These are phyloP conservation scores for Megalops atlanticus DNA, from an alignment of 2,113 vertebrate species.

Conservation along the genomic window DNA sequence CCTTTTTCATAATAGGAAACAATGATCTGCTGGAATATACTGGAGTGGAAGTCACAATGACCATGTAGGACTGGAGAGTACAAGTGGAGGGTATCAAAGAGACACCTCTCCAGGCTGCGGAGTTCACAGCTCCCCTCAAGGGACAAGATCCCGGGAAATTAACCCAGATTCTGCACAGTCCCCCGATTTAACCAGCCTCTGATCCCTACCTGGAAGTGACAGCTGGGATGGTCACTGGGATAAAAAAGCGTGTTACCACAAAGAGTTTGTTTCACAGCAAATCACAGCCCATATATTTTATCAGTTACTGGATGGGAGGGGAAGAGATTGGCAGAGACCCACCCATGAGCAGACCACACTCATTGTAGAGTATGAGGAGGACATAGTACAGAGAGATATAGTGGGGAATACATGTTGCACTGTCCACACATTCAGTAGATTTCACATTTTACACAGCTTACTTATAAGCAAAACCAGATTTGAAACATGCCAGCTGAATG, in stretches of 20 bases:
- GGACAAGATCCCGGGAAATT: conserved; percentile 58
- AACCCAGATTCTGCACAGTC: conserved; percentile 65
- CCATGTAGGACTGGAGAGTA: background rate
- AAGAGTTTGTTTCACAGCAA: background rate
- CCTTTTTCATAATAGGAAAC: conserved; percentile 33
- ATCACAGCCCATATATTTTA: background rate
- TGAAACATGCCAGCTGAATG: too few species aligned
- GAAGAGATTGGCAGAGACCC: background rate
- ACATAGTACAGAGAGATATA: background rate
- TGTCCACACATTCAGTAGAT: background rate
- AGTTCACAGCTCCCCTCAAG: conserved; percentile 27
- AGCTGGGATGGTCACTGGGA: conserved; percentile 35
- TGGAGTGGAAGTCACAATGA: background rate
- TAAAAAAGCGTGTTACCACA: conserved; percentile 30
- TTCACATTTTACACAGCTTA: background rate
- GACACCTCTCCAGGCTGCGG: conserved; percentile 30
- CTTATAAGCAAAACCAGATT: too few species aligned
- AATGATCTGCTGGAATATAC: conserved; percentile 38
- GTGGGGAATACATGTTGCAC: background rate
- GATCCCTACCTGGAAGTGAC: conserved; percentile 63
- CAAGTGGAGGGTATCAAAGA: conserved; percentile 26
- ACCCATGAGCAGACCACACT: background rate
- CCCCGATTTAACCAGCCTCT: conserved; percentile 42
- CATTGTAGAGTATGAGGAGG: background rate
- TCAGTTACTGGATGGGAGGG: background rate